Percentiles rank a stretch among this genome's conserved stretches.
phyloP scores from a whole-genome alignment of 2,888 invertebrate genomes.

The Rhagonycha lutea region DNA sequence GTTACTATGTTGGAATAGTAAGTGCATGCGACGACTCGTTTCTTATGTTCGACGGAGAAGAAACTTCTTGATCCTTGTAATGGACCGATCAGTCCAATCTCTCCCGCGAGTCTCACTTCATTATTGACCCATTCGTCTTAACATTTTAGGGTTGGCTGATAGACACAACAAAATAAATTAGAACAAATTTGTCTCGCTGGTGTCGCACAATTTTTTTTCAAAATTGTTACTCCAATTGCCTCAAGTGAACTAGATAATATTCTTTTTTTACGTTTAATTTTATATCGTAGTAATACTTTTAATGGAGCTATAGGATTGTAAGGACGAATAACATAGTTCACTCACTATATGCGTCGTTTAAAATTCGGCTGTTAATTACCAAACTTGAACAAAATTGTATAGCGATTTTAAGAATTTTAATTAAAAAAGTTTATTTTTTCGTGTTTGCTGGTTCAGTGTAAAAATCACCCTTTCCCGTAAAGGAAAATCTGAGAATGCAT shows the following conservation, averaged over 20 bases:
- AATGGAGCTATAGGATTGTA: too few species aligned
- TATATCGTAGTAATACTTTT: not conserved
- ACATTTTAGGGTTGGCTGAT: constrained; percentile 14
- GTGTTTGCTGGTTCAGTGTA: too few species aligned
- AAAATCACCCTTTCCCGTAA: too few species aligned
- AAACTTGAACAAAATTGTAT: too few species aligned
- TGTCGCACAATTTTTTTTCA: not conserved
- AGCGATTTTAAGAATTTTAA: too few species aligned
- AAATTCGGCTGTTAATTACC: too few species aligned
- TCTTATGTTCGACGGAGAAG: constrained; percentile 6
- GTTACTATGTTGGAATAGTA: constrained; percentile 20
- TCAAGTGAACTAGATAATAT: not conserved
- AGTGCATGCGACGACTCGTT: constrained; percentile 6
- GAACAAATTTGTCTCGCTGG: constrained; percentile 6
- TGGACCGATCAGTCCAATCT: constrained; percentile 48
- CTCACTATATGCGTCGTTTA: too few species aligned
- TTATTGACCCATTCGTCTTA: constrained; percentile 46
- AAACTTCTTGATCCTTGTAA: constrained; percentile 40
- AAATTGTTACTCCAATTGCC: not conserved
- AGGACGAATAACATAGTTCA: not conserved
- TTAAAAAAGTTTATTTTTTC: too few species aligned
- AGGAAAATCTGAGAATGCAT: too few species aligned
- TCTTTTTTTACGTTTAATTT: not conserved
- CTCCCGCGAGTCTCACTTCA: constrained; percentile 50
- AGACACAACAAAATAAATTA: constrained; percentile 11